These are phyloP conservation scores for Thymallus thymallus DNA, from an alignment of 2,113 vertebrate genomes.

Conservation along the genomic window DNA sequence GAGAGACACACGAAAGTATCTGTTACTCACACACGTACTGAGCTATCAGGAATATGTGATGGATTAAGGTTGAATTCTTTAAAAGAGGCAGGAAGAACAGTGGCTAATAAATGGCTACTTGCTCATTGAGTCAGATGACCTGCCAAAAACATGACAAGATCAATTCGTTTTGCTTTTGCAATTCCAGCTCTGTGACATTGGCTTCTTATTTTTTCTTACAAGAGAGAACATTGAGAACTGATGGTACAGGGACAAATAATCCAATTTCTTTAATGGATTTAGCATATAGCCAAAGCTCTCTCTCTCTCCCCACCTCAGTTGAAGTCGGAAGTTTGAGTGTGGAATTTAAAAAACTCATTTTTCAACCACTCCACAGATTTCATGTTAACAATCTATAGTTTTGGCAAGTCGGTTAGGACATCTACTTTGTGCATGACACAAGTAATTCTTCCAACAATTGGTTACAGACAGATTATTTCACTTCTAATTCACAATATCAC, in stretches of 20 bases:
- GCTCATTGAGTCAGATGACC: constrained; percentile 47
- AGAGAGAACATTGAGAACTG: constrained; percentile 26
- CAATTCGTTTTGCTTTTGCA: constrained; percentile 50
- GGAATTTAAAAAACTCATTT: no score
- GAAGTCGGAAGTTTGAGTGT: no score
- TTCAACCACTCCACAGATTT: no score
- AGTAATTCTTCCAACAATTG: no score
- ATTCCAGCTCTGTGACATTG: not conserved
- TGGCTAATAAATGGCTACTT: constrained; percentile 45
- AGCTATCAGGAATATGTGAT: constrained; percentile 26
- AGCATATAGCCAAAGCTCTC: constrained; percentile 25
- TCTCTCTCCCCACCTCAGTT: not conserved
- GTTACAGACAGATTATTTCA: no score
- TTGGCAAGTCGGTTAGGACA: no score
- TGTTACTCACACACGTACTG: constrained; percentile 34
- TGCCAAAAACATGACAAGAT: constrained; percentile 54
- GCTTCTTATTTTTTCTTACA: not conserved
- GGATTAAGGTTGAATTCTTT: constrained; percentile 26
- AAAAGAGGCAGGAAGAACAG: constrained; percentile 17
- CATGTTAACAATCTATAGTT: no score
- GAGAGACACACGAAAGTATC: constrained; percentile 29
- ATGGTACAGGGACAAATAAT: constrained; percentile 33
- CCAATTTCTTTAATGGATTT: constrained; percentile 42
- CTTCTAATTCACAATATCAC: no score
- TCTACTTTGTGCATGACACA: no score